A percentile compares a stretch with the other conserved stretches of the same genome.
Evolutionary conservation across 1,140 invertebrate genomes (phyloP).

Genomic region (Scaptomyza montana): DNA sequence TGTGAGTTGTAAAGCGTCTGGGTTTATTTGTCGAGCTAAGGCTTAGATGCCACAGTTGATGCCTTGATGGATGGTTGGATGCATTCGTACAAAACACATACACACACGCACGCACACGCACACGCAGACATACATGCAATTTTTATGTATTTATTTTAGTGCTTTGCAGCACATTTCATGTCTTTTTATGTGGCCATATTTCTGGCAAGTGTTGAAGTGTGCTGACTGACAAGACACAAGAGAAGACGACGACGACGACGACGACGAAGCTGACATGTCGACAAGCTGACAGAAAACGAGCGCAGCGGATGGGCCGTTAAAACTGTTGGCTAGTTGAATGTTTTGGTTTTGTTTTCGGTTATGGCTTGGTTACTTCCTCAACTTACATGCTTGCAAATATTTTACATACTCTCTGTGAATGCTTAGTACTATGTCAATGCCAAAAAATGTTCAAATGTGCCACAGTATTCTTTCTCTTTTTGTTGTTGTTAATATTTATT

Average conservation of each 20-base stretch:
- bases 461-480: background rate
- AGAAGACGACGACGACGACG: background rate
- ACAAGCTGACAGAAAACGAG: constrained; percentile 7
- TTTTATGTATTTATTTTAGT: constrained; percentile 50
- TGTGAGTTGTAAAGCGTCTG: constrained; percentile 48
- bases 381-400: constrained; percentile 19
- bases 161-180: constrained; percentile 58
- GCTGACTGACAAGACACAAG: constrained; percentile 40
- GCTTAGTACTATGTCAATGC: background rate
- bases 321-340: constrained; percentile 33
- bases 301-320: constrained; percentile 19
- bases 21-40: constrained; percentile 69
- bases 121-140: background rate
- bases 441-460: constrained; percentile 13
- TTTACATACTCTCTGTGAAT: background rate
- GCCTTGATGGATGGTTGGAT: constrained; percentile 1
- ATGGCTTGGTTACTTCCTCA: background rate
- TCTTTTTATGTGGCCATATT: constrained; percentile 74
- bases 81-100: background rate
- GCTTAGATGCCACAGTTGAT: constrained; percentile 35
- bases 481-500: constrained; percentile 17
- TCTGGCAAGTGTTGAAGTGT: constrained; percentile 71
- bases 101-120: too few relatives aligned
- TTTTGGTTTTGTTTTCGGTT: background rate
- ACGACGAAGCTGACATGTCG: background rate